Evolutionary conservation across 2,888 invertebrate species (phyloP).

Genomic region (Limnephilus rhombicus): DNA sequence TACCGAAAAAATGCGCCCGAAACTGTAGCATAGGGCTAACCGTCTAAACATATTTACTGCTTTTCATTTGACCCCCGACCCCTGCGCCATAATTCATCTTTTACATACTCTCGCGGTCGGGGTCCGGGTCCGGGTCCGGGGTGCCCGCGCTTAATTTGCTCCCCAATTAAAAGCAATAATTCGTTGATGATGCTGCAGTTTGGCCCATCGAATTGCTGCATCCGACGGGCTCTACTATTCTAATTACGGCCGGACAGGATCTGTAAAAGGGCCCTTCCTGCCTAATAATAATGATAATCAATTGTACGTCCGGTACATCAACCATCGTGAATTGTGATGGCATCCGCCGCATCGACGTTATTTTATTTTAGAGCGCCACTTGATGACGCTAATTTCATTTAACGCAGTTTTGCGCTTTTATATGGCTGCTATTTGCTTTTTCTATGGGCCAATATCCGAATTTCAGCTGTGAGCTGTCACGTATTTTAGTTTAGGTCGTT

Average conservation of each 20-base stretch:
- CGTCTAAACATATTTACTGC: conserved; percentile 7
- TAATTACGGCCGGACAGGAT: conserved; percentile 26
- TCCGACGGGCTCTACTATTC: conserved; percentile 39
- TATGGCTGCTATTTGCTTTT: too few relatives aligned
- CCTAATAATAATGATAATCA: background rate
- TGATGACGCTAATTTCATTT: background rate
- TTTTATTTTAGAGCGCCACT: background rate
- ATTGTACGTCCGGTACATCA: background rate
- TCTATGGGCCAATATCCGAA: too few relatives aligned
- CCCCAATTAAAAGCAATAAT: conserved; percentile 55
- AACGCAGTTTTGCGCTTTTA: background rate
- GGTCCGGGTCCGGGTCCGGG: background rate
- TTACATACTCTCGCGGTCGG: background rate
- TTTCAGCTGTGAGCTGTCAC: too few relatives aligned
- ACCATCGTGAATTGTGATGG: background rate
- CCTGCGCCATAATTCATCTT: background rate
- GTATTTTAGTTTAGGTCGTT: too few relatives aligned
- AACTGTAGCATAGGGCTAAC: background rate
- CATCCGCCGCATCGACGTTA: background rate
- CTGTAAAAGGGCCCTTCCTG: conserved; percentile 36
- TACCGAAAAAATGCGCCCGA: background rate
- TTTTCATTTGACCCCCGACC: conserved; percentile 33
- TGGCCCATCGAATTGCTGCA: conserved; percentile 51
- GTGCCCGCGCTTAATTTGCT: conserved; percentile 34
- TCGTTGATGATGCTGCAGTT: conserved; percentile 54